Conservation (phyloP, 2,888 invertebrate species). For the Cosmia trapezina region DNA sequence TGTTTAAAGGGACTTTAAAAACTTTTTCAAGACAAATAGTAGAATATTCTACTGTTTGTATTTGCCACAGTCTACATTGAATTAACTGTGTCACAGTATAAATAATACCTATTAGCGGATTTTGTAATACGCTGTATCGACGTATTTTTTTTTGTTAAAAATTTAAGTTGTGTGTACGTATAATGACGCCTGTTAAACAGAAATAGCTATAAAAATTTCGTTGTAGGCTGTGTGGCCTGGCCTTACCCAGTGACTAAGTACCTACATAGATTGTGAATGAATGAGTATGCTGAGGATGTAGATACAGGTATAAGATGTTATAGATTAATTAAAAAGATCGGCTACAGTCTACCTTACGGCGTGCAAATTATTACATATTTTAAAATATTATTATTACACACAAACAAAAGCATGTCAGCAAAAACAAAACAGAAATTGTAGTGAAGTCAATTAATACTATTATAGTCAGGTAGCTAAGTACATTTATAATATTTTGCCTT, state of each 20-base stretch:
- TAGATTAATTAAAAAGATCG: too few relatives aligned
- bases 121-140: background rate
- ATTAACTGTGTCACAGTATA: constrained; percentile 8
- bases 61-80: background rate
- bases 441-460: too few relatives aligned
- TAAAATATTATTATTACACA: too few relatives aligned
- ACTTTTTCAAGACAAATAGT: constrained; percentile 7
- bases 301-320: too few relatives aligned
- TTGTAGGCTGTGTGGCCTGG: constrained; percentile 4
- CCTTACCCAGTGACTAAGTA: constrained; percentile 22
- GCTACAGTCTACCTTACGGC: too few relatives aligned
- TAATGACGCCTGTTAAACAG: background rate
- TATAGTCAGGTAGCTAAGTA: too few relatives aligned
- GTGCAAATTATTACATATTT: too few relatives aligned
- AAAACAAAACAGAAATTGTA: too few relatives aligned
- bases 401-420: too few relatives aligned
- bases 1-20: constrained; percentile 10
- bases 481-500: constrained; percentile 10
- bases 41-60: constrained; percentile 11
- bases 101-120: background rate
- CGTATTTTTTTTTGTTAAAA: background rate
- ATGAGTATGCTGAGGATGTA: too few relatives aligned
- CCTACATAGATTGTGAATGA: background rate
- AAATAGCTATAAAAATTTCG: background rate
- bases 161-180: background rate